phyloP scores from a whole-genome alignment of 2,113 vertebrate species.

The Bombycilla garrulus region DNA sequence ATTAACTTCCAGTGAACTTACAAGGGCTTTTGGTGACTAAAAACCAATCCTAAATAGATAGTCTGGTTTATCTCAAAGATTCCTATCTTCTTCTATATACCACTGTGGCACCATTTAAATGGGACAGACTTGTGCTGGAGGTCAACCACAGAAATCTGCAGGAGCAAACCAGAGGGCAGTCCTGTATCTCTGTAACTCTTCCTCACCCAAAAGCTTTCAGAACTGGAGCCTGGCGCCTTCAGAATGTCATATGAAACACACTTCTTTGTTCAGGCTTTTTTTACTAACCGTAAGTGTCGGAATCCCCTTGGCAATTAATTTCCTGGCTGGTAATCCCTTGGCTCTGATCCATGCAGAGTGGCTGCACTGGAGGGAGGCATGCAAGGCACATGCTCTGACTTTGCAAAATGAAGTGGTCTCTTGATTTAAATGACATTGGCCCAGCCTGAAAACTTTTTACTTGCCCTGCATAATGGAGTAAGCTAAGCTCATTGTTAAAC shows the following conservation, averaged over 20 bases:
- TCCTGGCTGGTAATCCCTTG: slow-evolving; percentile 47
- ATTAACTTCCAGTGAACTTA: background rate
- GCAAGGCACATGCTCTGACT: background rate
- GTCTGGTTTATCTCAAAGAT: background rate
- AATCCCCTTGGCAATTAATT: slow-evolving; percentile 53
- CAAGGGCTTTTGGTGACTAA: background rate
- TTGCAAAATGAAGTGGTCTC: background rate
- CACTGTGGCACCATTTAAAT: background rate
- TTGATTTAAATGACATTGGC: background rate
- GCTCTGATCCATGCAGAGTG: background rate
- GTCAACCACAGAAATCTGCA: background rate
- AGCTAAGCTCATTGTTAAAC: background rate
- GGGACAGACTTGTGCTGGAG: background rate
- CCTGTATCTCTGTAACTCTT: background rate
- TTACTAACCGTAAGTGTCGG: background rate
- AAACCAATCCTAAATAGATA: background rate
- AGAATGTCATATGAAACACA: background rate
- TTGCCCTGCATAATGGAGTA: background rate
- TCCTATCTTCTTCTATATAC: background rate
- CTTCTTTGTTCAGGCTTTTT: background rate
- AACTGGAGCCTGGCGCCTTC: background rate
- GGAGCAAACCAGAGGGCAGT: background rate
- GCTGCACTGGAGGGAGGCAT: background rate
- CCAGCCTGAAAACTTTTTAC: background rate
- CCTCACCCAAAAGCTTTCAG: background rate